A percentile compares a stretch with the other conserved stretches of the same genome.
Conservation (phyloP, 2,113 vertebrate species). For the Benitochromis conjunctus region DNA sequence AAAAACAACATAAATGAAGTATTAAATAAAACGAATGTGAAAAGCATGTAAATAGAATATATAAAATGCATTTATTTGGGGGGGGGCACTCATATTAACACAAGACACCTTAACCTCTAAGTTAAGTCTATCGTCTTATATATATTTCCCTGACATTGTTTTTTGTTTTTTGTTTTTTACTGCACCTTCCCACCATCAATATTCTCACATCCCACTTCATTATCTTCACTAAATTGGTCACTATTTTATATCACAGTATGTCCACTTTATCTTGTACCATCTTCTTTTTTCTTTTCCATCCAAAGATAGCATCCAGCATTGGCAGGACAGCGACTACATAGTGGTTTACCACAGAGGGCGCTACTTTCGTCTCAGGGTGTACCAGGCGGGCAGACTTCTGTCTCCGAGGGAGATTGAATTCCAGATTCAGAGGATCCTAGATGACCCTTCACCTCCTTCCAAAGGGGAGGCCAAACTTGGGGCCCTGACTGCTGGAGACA, state of each 20-base stretch:
- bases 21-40: not conserved
- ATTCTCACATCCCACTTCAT: not conserved
- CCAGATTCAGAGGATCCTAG: constrained; percentile 84
- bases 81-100: not conserved
- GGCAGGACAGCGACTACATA: constrained; percentile 80
- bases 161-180: fast-evolving
- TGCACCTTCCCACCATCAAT: not conserved
- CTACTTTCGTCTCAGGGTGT: constrained; percentile 81
- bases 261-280: not conserved
- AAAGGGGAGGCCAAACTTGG: constrained; percentile 82
- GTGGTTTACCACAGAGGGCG: constrained; percentile 85
- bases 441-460: constrained; percentile 71
- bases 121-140: not conserved
- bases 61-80: not conserved
- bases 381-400: constrained; percentile 77
- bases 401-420: constrained; percentile 81
- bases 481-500: constrained; percentile 82
- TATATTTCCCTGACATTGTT: not conserved
- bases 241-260: not conserved
- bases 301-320: constrained; percentile 79
- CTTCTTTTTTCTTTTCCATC: not conserved
- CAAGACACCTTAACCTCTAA: not conserved
- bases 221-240: not conserved
- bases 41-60: not conserved
- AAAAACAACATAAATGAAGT: not conserved